Evolutionary conservation across 2,113 vertebrate genomes (phyloP).

Genomic region (Natator depressus): DNA sequence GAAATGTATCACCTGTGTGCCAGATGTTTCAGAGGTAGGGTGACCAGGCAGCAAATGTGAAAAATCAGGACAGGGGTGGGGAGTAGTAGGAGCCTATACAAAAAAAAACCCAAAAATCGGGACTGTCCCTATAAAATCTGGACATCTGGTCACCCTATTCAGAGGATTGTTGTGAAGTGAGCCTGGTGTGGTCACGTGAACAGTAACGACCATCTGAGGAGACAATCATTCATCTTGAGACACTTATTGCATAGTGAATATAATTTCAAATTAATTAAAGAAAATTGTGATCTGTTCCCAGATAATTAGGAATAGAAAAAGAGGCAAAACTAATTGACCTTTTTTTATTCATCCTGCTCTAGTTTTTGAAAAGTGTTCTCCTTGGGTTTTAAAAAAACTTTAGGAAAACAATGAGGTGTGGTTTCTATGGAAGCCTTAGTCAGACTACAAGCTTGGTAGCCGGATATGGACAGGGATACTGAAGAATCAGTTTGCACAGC

Average conservation of each 20-base stretch:
- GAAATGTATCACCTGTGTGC: neutral
- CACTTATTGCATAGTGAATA: neutral
- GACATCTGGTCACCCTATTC: no score
- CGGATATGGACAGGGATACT: neutral
- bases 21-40: neutral
- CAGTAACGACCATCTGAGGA: neutral
- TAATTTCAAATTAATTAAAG: neutral
- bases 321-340: accelerated
- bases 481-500: neutral
- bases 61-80: no score
- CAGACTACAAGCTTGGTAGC: neutral
- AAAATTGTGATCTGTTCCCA: neutral
- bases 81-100: no score
- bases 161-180: neutral
- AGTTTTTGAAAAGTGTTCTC: neutral
- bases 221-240: neutral
- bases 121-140: no score
- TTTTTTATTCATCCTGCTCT: neutral
- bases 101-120: no score
- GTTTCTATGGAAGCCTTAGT: neutral
- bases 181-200: neutral
- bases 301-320: neutral
- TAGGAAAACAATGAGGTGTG: neutral
- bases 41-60: no score
- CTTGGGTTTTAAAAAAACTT: neutral